Percentiles rank a stretch among this genome's conserved stretches.
Conservation (phyloP, 2,888 invertebrate genomes). For the Drosophila neonasuta region DNA sequence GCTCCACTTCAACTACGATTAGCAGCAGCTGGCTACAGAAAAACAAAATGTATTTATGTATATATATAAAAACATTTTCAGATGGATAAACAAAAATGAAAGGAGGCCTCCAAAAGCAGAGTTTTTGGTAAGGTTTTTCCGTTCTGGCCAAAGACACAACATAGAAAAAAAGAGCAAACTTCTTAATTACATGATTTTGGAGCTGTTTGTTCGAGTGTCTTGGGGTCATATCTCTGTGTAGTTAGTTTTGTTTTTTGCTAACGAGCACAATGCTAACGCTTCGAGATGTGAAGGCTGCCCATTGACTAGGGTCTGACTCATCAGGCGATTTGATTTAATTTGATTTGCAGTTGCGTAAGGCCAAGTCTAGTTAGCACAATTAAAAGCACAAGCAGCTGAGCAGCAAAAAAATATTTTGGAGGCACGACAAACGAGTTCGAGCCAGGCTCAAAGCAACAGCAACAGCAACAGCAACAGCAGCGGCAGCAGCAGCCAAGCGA, state of each 20-base stretch:
- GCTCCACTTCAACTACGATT: slow-evolving; percentile 22
- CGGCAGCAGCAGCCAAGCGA: slow-evolving; percentile 19
- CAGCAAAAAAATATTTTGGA: slow-evolving; percentile 51
- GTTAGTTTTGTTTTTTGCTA: slow-evolving; percentile 25
- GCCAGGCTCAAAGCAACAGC: slow-evolving; percentile 40
- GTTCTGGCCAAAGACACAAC: slow-evolving; percentile 33
- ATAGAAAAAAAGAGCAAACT: slow-evolving; percentile 25
- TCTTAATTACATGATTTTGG: slow-evolving; percentile 67
- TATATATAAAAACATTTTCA: slow-evolving; percentile 1
- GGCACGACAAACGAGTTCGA: slow-evolving; percentile 74
- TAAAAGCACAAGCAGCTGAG: slow-evolving; percentile 51
- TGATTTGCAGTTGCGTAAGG: slow-evolving; percentile 64
- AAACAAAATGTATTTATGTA: neutral
- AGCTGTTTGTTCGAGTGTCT: slow-evolving; percentile 21
- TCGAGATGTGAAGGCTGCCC: slow-evolving; percentile 51
- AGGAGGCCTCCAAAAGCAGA: slow-evolving; percentile 53
- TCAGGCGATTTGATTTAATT: slow-evolving; percentile 65
- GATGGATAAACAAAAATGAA: slow-evolving; percentile 47
- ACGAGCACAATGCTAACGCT: slow-evolving; percentile 18
- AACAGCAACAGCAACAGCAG: slow-evolving; percentile 12
- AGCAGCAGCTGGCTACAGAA: slow-evolving; percentile 10
- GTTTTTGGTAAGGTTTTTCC: slow-evolving; percentile 15
- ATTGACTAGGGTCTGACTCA: slow-evolving; percentile 55
- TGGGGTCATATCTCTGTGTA: slow-evolving; percentile 28
- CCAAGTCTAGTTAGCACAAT: slow-evolving; percentile 71